A percentile compares a stretch with the other conserved stretches of the same genome.
phyloP scores from a whole-genome alignment of 2,113 vertebrate species.

The Lagenorhynchus albirostris region DNA sequence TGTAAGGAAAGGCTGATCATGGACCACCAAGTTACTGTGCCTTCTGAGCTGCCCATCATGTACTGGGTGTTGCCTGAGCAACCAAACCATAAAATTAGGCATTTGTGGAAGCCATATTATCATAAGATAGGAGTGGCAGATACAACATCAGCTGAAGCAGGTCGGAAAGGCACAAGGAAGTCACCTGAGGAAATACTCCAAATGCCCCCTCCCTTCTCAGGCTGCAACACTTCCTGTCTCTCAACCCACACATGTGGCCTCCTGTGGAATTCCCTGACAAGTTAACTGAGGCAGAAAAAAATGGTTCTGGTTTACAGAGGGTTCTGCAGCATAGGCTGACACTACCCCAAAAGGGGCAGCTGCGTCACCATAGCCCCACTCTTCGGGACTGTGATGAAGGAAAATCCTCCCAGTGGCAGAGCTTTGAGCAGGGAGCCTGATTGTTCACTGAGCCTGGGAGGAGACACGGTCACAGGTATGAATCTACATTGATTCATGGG shows the following conservation, averaged over 20 bases:
- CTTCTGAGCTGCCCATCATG: not conserved
- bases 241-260: not conserved
- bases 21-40: not conserved
- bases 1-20: not conserved
- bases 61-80: not conserved
- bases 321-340: not conserved
- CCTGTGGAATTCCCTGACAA: not conserved
- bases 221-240: not conserved
- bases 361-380: fast-evolving
- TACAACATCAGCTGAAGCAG: not conserved
- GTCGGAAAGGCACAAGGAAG: not conserved
- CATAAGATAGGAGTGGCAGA: not conserved
- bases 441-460: not conserved
- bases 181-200: not conserved
- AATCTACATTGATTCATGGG: not conserved
- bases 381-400: not conserved
- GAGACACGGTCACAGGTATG: not conserved
- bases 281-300: not conserved
- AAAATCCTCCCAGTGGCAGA: not conserved
- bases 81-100: not conserved
- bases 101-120: not conserved
- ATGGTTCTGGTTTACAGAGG: not conserved
- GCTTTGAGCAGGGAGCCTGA: not conserved
- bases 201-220: not conserved
- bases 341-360: not conserved